Evolutionary conservation across 2,113 vertebrate species (phyloP).

Genomic region (Embiotoca jacksoni): DNA sequence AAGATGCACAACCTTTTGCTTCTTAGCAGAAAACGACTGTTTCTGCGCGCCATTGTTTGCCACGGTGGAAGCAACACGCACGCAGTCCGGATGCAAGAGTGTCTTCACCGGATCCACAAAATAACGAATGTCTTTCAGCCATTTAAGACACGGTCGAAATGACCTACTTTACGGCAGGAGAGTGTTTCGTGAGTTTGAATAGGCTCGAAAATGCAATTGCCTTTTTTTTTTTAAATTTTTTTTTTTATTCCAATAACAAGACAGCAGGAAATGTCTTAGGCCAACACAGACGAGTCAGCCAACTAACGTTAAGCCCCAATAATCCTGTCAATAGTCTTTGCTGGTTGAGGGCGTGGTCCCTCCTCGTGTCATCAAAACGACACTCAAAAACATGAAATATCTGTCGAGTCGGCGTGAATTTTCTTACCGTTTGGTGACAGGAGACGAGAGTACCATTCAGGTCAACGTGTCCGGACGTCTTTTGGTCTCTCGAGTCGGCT

Average conservation of each 20-base stretch:
- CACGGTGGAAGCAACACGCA: not conserved
- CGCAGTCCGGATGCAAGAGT: fast-evolving
- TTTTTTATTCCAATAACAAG: too few species aligned
- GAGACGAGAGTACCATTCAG: slow-evolving; percentile 35
- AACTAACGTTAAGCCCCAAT: slow-evolving; percentile 8
- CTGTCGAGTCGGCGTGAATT: fast-evolving
- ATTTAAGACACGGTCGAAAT: not conserved
- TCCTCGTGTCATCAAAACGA: slow-evolving; percentile 9
- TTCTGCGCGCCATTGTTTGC: not conserved
- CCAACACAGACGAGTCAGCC: not conserved
- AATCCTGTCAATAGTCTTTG: not conserved
- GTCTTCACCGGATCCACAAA: not conserved
- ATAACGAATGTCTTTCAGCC: slow-evolving; percentile 3
- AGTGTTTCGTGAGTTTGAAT: not conserved
- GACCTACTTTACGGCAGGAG: slow-evolving; percentile 7
- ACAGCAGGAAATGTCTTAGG: not conserved
- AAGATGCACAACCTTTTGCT: not conserved
- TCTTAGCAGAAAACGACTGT: fast-evolving
- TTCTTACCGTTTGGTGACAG: slow-evolving; percentile 66
- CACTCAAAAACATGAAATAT: not conserved
- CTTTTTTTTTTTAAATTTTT: not conserved
- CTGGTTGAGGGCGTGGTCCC: slow-evolving; percentile 51
- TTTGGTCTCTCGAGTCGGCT: not conserved
- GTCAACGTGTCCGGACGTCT: slow-evolving; percentile 28
- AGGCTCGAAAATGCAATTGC: not conserved